phyloP scores from a whole-genome alignment of 2,888 invertebrate species.

The Rhaphigaster nebulosa region DNA sequence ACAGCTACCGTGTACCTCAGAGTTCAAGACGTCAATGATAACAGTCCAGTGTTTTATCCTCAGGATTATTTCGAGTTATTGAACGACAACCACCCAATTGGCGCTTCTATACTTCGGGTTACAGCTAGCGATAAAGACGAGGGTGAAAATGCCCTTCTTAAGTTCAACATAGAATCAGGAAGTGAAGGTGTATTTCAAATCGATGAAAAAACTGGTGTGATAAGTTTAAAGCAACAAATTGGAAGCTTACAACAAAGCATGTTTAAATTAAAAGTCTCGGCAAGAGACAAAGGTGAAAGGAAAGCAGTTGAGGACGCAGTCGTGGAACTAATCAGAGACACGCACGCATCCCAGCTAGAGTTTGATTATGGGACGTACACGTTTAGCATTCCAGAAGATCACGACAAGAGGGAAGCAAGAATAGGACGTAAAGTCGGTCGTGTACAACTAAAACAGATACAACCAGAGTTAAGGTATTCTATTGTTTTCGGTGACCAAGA shows the following conservation, averaged over 20 bases:
- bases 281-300: constrained; percentile 85
- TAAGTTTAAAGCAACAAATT: constrained; percentile 78
- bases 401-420: constrained; percentile 74
- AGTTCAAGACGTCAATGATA: constrained; percentile 92
- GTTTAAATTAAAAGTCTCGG: constrained; percentile 82
- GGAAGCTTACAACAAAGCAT: constrained; percentile 77
- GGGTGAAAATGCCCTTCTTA: constrained; percentile 87
- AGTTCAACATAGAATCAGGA: constrained; percentile 83
- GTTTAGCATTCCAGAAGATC: constrained; percentile 87
- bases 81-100: constrained; percentile 77
- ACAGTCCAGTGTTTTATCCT: constrained; percentile 93
- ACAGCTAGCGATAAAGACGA: constrained; percentile 88
- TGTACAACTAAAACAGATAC: constrained; percentile 74
- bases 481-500: constrained; percentile 86
- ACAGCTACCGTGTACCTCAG: constrained; percentile 87
- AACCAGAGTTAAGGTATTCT: constrained; percentile 76
- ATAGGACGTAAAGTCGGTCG: constrained; percentile 83
- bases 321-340: constrained; percentile 84
- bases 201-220: constrained; percentile 82
- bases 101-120: constrained; percentile 80
- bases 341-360: constrained; percentile 79
- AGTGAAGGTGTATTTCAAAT: constrained; percentile 85
- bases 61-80: constrained; percentile 85
- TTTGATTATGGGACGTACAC: constrained; percentile 86
- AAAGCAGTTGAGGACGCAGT: constrained; percentile 81